phyloP scores from a whole-genome alignment of 2,113 vertebrate species.

The Scatophagus argus region DNA sequence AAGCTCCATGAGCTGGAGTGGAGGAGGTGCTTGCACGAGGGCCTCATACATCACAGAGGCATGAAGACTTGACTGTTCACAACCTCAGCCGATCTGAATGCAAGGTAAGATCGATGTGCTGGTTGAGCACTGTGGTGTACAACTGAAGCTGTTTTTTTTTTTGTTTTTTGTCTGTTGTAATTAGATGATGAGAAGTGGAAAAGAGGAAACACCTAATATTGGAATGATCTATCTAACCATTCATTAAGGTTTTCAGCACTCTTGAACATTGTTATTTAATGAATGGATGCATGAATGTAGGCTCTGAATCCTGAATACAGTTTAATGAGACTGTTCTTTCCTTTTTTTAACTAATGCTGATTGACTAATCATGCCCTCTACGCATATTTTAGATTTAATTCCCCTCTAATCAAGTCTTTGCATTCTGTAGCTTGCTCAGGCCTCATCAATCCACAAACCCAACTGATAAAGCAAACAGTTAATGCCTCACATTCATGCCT shows the following conservation, averaged over 20 bases:
- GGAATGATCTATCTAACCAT: conserved; percentile 25
- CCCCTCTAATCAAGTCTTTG: neutral
- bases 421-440: neutral
- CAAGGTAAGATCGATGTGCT: conserved; percentile 36
- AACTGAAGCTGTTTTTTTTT: neutral
- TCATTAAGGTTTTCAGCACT: conserved; percentile 15
- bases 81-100: conserved; percentile 17
- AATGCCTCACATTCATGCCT: neutral
- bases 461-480: neutral
- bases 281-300: conserved; percentile 31
- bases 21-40: neutral
- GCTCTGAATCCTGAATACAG: conserved; percentile 1
- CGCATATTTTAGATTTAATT: conserved; percentile 10
- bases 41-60: conserved; percentile 29
- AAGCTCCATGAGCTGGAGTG: conserved; percentile 24
- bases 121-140: neutral
- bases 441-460: neutral
- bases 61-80: conserved; percentile 14
- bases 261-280: conserved; percentile 23
- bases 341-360: neutral
- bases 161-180: conserved; percentile 8
- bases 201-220: conserved; percentile 8
- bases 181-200: neutral
- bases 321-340: conserved; percentile 15
- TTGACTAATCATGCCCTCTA: neutral